These are phyloP conservation scores for Drosophila triauraria DNA, from an alignment of 1,140 invertebrate genomes.

Conservation along the genomic window DNA sequence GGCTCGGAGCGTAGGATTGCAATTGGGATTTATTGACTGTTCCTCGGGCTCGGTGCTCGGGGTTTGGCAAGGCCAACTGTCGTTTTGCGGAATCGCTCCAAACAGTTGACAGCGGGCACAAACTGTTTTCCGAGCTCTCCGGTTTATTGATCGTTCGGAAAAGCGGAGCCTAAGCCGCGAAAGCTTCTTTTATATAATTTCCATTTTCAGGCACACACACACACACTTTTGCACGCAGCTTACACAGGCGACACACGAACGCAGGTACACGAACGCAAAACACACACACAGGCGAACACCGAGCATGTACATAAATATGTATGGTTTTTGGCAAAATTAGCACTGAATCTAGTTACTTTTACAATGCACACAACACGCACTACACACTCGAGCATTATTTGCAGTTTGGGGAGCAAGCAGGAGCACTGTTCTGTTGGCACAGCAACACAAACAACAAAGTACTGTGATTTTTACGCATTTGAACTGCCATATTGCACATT, in stretches of 20 bases:
- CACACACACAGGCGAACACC: conserved; percentile 21
- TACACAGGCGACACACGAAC: conserved; percentile 51
- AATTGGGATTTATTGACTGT: conserved; percentile 28
- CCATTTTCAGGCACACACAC: conserved; percentile 65
- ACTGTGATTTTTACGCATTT: conserved; percentile 66
- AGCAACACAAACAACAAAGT: conserved; percentile 37
- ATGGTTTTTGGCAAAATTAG: conserved; percentile 59
- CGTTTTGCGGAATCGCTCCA: conserved; percentile 4
- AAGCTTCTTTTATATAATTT: conserved; percentile 80
- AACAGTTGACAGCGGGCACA: conserved; percentile 5
- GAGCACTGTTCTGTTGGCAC: conserved; percentile 34
- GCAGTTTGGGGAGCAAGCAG: conserved; percentile 26
- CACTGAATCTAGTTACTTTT: conserved; percentile 46
- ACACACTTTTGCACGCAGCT: conserved; percentile 48
- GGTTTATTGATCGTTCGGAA: conserved; percentile 42
- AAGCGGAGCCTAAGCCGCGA: conserved; percentile 53
- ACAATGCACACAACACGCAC: conserved; percentile 39
- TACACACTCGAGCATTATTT: conserved; percentile 10
- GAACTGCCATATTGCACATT: conserved; percentile 71
- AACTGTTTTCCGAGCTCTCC: conserved; percentile 9
- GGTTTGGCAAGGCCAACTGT: conserved; percentile 7
- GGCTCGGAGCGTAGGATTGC: neutral
- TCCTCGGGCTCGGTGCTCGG: neutral
- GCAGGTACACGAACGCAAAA: conserved; percentile 33
- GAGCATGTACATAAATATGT: conserved; percentile 46